Evolutionary conservation across 2,113 vertebrate species (phyloP), one percentile per base, ranked within the genome.

Genomic region (Indri indri): DNA sequence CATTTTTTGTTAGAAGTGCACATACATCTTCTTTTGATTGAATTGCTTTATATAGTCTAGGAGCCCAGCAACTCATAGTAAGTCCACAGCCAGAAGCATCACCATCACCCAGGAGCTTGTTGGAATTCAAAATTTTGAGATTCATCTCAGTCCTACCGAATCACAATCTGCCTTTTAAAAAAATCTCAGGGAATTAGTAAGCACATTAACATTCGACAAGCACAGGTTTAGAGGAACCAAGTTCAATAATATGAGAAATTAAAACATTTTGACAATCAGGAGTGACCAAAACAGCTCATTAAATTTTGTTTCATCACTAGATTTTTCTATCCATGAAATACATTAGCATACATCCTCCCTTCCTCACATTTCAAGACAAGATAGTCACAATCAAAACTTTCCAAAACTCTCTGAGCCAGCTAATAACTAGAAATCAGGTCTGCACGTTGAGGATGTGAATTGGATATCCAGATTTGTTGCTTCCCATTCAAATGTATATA

Each of bases 351-450:
- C 12, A 42, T 65, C 74, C 18, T 65, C 16, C 40, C 23, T 59
- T 95, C 32, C 54, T 91, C 30, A 80, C 5, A 8, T 91, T 93
- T 95, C 7, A 52, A 57, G 57, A 90, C 23, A 82, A 63, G 47
- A 83, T 79, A 52, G 34, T 76, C 40, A 86, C 22, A 80, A 63
- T 45, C 20, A 74, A 10, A 90, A 87, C 18, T 50, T 95, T 79
- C 34, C 74, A 8, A 85, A 90, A 77, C 3, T 25, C 34, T 66
- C n/a, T 70, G 30, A 3, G 2, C n/a, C 73, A 61, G 13, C 16
- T 87, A 92, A 74, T 83, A 79, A 50, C 42, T 82, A 73, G n/a
- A 95, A 83, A 95, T 92, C 73, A 85, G 40, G 6, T 84, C 71
- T 82, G 27, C 4, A 87, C 32, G 80, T 61, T 80, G 63, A 86